Conservation (phyloP, 2,797 vertebrate genomes). For the Poliocrania exsul region DNA sequence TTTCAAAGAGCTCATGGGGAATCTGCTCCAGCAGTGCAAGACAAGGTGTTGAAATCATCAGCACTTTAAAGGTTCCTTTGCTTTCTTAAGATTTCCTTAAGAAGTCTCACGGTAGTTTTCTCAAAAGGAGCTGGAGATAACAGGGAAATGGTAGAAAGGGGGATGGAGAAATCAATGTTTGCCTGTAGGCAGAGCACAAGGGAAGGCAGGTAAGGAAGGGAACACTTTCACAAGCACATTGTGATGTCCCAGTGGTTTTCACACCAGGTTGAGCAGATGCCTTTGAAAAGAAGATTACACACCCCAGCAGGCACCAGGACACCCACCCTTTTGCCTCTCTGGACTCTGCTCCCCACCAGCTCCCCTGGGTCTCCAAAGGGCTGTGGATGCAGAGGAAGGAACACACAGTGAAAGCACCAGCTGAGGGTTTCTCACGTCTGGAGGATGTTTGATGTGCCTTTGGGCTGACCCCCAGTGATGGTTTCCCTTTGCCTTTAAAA, state of each 20-base stretch:
- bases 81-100: background rate
- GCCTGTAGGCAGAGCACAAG: background rate
- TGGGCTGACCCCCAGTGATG: rapidly evolving
- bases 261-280: rapidly evolving
- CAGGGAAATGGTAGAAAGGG: background rate
- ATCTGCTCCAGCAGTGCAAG: background rate
- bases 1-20: background rate
- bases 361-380: background rate
- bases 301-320: background rate
- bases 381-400: background rate
- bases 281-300: background rate
- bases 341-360: background rate
- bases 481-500: background rate
- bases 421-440: background rate
- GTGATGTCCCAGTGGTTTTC: rapidly evolving
- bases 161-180: background rate
- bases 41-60: background rate
- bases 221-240: background rate
- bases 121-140: background rate
- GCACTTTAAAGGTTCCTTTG: background rate
- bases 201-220: background rate
- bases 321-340: background rate
- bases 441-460: background rate
- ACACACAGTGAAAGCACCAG: rapidly evolving
- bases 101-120: background rate